Conservation (phyloP, 2,797 vertebrate genomes). For the Avahi laniger region DNA sequence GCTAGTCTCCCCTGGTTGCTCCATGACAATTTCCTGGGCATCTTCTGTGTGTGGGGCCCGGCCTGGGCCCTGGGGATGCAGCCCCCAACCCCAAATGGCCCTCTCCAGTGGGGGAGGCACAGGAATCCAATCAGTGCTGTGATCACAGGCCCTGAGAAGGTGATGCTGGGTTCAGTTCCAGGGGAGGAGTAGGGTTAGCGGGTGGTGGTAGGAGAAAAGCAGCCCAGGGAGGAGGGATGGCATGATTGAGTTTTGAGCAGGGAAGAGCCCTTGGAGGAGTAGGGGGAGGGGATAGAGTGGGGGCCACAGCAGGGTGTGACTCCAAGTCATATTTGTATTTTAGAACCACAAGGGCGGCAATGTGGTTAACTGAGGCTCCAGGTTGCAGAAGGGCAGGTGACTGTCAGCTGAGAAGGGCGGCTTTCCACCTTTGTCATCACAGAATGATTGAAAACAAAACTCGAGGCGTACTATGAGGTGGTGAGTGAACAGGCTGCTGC, state of each 20-base stretch:
- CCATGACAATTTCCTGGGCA: conserved; percentile 18
- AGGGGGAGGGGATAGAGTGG: background rate
- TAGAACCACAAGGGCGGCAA: background rate
- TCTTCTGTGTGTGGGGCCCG: background rate
- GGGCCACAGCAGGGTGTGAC: background rate
- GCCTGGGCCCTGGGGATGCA: background rate
- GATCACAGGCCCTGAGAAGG: background rate
- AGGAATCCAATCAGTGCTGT: background rate
- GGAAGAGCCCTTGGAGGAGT: background rate
- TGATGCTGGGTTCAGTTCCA: background rate
- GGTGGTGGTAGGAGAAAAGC: background rate
- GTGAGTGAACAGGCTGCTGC: background rate
- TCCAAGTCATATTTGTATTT: conserved; percentile 7
- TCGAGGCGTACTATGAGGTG: accelerated
- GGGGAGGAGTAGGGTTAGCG: background rate
- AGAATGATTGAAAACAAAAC: background rate
- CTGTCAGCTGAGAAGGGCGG: background rate
- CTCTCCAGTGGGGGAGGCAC: background rate
- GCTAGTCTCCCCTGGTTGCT: background rate
- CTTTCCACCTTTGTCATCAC: background rate
- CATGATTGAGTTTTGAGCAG: background rate
- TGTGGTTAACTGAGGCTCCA: background rate
- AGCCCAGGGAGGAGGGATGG: background rate
- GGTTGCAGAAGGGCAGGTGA: background rate
- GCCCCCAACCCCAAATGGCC: background rate